Evolutionary conservation across 1,140 invertebrate genomes (phyloP), one percentile per base, ranked within the genome.

Genomic region (Hyphantria cunea): DNA sequence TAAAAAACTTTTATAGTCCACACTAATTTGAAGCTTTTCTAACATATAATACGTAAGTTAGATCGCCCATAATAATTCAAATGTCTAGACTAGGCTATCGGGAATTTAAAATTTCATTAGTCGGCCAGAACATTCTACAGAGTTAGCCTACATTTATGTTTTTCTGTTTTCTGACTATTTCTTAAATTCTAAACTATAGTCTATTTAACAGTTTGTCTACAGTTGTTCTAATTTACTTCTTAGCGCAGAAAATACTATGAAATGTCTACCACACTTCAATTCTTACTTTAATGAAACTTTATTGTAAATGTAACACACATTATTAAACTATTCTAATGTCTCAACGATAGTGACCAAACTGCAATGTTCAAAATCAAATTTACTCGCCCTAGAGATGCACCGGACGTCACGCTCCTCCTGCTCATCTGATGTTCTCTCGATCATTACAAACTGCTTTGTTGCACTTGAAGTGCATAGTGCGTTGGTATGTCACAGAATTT

Each of bases 311-410:
- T 71, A 75, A 72, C 72, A 75, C 64, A 79, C 52, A 72, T 69
- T 77, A 72, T 73, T 82, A 86, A 74, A 66, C 86, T 89, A 89
- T 82, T 76, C 86, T 89, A 89, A 74, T 44, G 82, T 70, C 65
- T 75, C 72, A 82, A 87, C 76, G 64, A 68, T 83, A 84, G 74
- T 78, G 72, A 75, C 75, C 73, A 87, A 84, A 86, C 68, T 82
- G 80, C 77, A 84, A 83, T 79, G 75, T 86, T 82, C 71, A 83
- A 82, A 82, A 77, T 71, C 69, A 81, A 86, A 86, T 66, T 90
- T 90, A 90, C 87, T 90, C 87, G 87, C 87, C 87, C 87, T 86
- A 90, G 75, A 74, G 62, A 50, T 82, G 82, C 70, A 72, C 74
- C 62, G 72, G 83, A 74, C 78, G 73, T 70, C 81, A 76, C 66